Base-by-base conservation (phyloP, 2,797 vertebrate genomes). In the Phrynocephalus vlangalii region DNA sequence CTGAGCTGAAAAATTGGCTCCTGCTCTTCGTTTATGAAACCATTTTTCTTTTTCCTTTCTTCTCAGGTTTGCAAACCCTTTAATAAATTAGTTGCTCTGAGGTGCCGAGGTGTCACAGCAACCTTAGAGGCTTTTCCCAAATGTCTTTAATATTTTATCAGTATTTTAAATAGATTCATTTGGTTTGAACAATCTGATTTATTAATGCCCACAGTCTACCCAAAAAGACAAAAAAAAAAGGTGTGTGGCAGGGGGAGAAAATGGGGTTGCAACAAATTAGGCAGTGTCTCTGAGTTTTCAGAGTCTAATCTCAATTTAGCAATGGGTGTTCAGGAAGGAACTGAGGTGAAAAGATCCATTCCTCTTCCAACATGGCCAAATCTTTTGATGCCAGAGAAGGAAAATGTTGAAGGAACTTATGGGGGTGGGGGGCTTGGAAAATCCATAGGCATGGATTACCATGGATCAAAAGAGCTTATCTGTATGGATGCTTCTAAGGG, bases 111-210 rank as follows among this genome's bases (percentile, higher is more conserved):
- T 97, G 96, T 96, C 95, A 97, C 96, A 95, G 93, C 96, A 96
- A 96, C 96, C 96, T 97, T 95, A 96, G 95, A 97, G 96, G 94
- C 95, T 96, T 97, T 97, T 96, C 97, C 96, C 96, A 96, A 97
- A 97, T 96, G 96, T 95, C 93, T 96, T 97, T 97, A 97, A 97
- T 97, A 97, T 97, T 97, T 97, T 96, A 97, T 97, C 96, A 97
- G 96, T 97, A 97, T 97, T 88, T 97, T 97, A 97, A 97, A 96
- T 96, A 97, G 96, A 97, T 97, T 96, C 96, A 97, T 97, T 97
- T 96, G 96, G 95, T 96, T 95, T 94, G 95, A 96, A 94, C 91
- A 88, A 91, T 92, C 94, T 97, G 96, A 97, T 97, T 96, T 97
- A 97, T 97, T 96, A 95, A 95, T 93, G 79, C 91, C 95, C 91